Percentiles rank a stretch among this genome's conserved stretches.
phyloP scores from a whole-genome alignment of 64 coral and sea anemone genomes.

The Pocillopora verrucosa region DNA sequence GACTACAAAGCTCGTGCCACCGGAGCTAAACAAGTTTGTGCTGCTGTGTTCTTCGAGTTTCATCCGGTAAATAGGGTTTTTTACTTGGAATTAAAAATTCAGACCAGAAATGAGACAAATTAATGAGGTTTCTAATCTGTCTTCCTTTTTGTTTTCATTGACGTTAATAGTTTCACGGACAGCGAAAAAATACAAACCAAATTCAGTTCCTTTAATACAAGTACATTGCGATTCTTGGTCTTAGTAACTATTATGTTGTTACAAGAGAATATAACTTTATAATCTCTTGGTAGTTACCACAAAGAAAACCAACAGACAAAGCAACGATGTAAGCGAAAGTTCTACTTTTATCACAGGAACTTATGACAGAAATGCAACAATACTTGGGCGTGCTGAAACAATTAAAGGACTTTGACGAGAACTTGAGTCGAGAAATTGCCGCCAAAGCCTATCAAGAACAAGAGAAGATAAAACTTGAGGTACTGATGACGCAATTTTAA shows the following conservation, averaged over 20 bases:
- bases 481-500: neutral
- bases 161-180: too few relatives aligned
- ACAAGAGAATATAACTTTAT: neutral
- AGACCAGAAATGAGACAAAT: too few relatives aligned
- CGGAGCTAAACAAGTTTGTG: too few relatives aligned
- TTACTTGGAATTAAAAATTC: too few relatives aligned
- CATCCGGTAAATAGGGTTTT: too few relatives aligned
- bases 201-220: too few relatives aligned
- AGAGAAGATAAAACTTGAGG: constrained; percentile 38
- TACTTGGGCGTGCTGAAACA: constrained; percentile 49
- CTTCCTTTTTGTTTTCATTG: constrained; percentile 1
- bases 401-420: constrained; percentile 61
- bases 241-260: too few relatives aligned
- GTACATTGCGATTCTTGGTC: too few relatives aligned
- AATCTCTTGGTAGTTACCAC: neutral
- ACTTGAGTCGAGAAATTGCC: constrained; percentile 27
- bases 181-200: too few relatives aligned
- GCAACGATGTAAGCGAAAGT: neutral
- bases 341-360: constrained; percentile 20
- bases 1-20: constrained; percentile 28
- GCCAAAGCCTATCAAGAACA: constrained; percentile 44
- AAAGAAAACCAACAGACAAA: neutral
- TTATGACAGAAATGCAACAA: constrained; percentile 53
- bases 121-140: too few relatives aligned
- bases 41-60: too few relatives aligned